Base-by-base conservation (phyloP, 2,888 invertebrate species). In the Thymelicus acteon region DNA sequence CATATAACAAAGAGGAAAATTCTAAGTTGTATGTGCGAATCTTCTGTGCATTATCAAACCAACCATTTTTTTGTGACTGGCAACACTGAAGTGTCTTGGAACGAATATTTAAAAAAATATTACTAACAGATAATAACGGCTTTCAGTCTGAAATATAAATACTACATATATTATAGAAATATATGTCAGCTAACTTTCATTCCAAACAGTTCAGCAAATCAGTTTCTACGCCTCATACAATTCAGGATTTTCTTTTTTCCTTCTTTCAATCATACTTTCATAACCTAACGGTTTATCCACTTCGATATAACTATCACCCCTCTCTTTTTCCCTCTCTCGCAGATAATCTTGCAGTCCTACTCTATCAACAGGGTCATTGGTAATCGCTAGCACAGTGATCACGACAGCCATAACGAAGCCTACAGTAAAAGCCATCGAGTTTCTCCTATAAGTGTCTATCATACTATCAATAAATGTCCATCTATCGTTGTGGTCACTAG, bases 401-500 rank as follows among this genome's bases (percentile, higher is more conserved):
- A 85, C 0, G 0, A 87, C 77, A 0, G 90, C 76, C 52, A 81
- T 49, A 15, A 81, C 12, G 71, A 93, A 92, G 0, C 93, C 93
- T 1, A 77, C 7, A 0, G 85, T 12, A 70, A 93, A 93, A n/a
- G 44, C 60, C 0, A 67, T 0, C 72, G 79, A 85, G 70, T 93
- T 90, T 40, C 77, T 82, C 10, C 75, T 67, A 74, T 79, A 93
- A 0, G 87, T 52, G 0, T 93, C 88, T 0, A 74, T 66, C 15
- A 93, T 68, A 75, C 79, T 90, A 37, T 90, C 92, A 70, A 92
- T 8, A 60, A 92, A 83, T 0, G 85, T 87, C 87, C 87, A 88
- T 80, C 82, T 86, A 64, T 75, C 83, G 13, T 83, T 78, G 39
- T 74, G 74, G 2, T 73, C 69, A 6, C 67, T 75, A 71, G 85